These are phyloP conservation scores for Lochmaea capreae DNA, from an alignment of 2,888 invertebrate species.

Conservation along the genomic window DNA sequence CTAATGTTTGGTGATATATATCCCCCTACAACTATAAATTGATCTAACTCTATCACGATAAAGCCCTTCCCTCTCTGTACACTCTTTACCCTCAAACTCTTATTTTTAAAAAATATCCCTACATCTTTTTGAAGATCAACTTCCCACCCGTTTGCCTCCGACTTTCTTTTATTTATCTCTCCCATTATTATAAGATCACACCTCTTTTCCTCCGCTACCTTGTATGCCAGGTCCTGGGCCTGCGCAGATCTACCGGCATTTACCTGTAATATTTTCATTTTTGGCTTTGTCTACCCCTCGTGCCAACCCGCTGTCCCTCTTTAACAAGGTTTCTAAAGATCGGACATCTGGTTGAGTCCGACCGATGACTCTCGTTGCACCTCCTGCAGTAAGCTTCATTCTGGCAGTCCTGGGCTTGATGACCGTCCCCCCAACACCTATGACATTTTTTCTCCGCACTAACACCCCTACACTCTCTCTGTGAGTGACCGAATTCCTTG, in stretches of 20 bases:
- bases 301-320: not conserved
- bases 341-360: not conserved
- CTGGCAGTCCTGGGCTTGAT: slow-evolving; percentile 2
- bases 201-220: not conserved
- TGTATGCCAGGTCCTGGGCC: no score
- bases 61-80: not conserved
- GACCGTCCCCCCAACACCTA: not conserved
- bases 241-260: no score
- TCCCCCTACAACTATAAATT: not conserved
- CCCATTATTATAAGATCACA: not conserved
- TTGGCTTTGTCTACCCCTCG: not conserved
- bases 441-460: not conserved
- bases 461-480: not conserved
- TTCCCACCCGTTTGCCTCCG: not conserved
- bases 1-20: not conserved
- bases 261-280: not conserved
- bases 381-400: not conserved
- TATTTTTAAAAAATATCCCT: slow-evolving; percentile 4
- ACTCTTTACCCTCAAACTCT: not conserved
- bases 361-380: not conserved
- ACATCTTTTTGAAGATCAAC: not conserved
- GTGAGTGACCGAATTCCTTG: slow-evolving; percentile 20
- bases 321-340: not conserved
- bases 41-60: not conserved
- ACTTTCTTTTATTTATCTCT: not conserved